Conservation (phyloP, 1,140 invertebrate species). For the Hylyphantes graminicola region DNA sequence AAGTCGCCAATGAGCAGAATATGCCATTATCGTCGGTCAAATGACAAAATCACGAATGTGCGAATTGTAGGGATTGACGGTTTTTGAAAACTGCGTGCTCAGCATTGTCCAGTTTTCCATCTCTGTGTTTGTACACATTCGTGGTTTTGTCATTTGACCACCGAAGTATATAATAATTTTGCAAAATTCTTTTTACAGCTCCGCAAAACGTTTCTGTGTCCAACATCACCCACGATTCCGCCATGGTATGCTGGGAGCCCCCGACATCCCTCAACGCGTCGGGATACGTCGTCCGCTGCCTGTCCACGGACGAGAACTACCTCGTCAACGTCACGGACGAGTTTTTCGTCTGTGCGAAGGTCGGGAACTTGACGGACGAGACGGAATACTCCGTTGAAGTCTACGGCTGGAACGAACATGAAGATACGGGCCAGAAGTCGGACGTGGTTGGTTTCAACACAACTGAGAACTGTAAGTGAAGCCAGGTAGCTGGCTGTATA, state of each 20-base stretch:
- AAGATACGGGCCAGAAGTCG: constrained; percentile 16
- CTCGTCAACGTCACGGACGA: constrained; percentile 10
- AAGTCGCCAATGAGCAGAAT: too few relatives aligned
- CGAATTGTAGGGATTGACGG: too few relatives aligned
- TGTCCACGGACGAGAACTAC: neutral
- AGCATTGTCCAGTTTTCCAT: too few relatives aligned
- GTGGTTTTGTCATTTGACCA: too few relatives aligned
- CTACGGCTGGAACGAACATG: constrained; percentile 18
- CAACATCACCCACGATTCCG: constrained; percentile 18
- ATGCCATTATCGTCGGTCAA: too few relatives aligned
- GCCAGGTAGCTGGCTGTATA: neutral
- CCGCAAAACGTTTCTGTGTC: constrained; percentile 21
- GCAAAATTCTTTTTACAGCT: neutral
- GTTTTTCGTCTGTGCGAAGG: neutral
- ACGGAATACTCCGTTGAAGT: constrained; percentile 23
- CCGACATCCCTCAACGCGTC: constrained; percentile 22
- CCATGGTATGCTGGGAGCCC: constrained; percentile 47
- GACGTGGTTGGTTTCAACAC: constrained; percentile 20
- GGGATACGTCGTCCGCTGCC: constrained; percentile 45
- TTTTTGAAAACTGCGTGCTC: too few relatives aligned
- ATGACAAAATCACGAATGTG: too few relatives aligned
- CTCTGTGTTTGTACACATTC: too few relatives aligned
- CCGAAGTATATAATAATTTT: too few relatives aligned
- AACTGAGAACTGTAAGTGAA: constrained; percentile 44
- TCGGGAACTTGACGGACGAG: neutral